A percentile compares a stretch with the other conserved stretches of the same genome.
These are phyloP conservation scores for Ennomos fuscantarius DNA, from an alignment of 2,888 invertebrate species.

Conservation along the genomic window DNA sequence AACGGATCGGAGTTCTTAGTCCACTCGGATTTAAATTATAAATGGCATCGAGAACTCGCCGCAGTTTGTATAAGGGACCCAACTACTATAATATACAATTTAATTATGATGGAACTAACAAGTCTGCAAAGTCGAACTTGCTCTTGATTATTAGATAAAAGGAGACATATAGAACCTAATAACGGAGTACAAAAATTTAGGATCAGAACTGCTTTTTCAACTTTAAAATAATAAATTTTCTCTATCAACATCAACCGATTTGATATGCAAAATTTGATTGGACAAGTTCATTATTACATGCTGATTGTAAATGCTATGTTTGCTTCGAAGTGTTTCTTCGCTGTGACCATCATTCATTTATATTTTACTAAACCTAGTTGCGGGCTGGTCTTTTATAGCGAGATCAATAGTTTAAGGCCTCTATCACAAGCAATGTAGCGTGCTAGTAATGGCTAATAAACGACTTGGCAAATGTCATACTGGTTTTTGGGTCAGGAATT, in stretches of 20 bases:
- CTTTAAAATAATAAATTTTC: no score
- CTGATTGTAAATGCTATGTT: no score
- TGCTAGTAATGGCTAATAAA: constrained; percentile 45
- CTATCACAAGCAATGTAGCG: constrained; percentile 46
- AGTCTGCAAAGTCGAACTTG: constrained; percentile 11
- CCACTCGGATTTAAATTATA: constrained; percentile 70
- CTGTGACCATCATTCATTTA: constrained; percentile 54
- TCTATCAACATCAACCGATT: no score
- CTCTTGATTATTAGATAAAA: neutral
- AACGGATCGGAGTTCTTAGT: constrained; percentile 69
- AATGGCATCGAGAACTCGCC: constrained; percentile 55
- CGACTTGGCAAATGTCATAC: constrained; percentile 32
- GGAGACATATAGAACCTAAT: no score
- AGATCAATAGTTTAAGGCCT: constrained; percentile 64
- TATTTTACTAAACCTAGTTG: constrained; percentile 55
- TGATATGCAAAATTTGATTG: no score
- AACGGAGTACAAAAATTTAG: no score
- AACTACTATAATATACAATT: constrained; percentile 1
- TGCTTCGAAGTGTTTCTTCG: constrained; percentile 31
- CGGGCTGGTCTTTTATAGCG: constrained; percentile 52
- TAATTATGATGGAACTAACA: constrained; percentile 20
- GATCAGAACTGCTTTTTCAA: no score
- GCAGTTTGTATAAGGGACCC: constrained; percentile 25
- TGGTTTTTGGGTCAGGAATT: constrained; percentile 20
- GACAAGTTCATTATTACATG: no score